phyloP scores from a whole-genome alignment of 1,140 invertebrate genomes.

The Maconellicoccus hirsutus region DNA sequence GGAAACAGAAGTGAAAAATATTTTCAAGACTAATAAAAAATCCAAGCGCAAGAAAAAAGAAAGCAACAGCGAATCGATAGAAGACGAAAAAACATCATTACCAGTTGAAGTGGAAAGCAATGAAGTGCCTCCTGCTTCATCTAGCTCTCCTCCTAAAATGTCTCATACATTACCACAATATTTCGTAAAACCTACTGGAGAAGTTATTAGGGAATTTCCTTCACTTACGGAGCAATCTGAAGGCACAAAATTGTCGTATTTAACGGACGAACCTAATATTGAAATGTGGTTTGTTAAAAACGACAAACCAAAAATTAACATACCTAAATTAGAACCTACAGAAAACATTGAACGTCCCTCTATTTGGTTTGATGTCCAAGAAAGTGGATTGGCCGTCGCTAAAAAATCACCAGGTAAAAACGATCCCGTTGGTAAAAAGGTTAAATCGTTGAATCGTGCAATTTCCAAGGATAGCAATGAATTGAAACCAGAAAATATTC shows the following conservation, averaged over 20 bases:
- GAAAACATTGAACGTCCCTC: neutral
- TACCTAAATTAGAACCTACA: neutral
- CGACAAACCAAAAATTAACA: neutral
- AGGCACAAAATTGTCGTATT: neutral
- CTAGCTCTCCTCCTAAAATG: neutral
- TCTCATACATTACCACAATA: neutral
- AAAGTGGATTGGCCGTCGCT: constrained; percentile 11
- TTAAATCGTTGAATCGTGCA: no score
- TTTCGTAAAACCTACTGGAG: constrained; percentile 1
- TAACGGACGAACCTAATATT: neutral
- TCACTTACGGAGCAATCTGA: neutral
- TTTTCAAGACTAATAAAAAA: constrained; percentile 13
- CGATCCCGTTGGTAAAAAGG: no score
- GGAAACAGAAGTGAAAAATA: neutral
- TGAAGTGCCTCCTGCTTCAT: neutral
- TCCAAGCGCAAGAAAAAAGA: neutral
- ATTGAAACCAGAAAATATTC: neutral
- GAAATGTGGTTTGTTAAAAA: constrained; percentile 11
- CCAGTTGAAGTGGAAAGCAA: neutral
- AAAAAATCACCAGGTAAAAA: neutral
- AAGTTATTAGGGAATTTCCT: neutral
- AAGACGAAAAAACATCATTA: neutral
- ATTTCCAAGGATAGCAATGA: neutral
- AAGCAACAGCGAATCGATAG: neutral
- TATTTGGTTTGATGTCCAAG: constrained; percentile 2